phyloP scores from a whole-genome alignment of 1,140 invertebrate genomes.

The Drosophila nannoptera region DNA sequence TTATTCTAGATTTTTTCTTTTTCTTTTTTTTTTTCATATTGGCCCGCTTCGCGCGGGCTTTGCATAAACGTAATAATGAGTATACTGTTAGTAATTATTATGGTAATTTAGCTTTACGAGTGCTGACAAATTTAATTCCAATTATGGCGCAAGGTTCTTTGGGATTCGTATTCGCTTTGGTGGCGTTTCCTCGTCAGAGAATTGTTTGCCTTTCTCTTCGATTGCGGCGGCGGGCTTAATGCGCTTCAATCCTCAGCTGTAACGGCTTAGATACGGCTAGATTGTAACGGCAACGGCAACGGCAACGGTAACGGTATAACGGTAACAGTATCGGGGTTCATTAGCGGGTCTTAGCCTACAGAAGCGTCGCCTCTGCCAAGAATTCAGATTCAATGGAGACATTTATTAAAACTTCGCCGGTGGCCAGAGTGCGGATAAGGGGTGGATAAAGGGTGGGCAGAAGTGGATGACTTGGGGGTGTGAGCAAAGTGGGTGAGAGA shows the following conservation, averaged over 20 bases:
- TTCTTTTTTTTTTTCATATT: background rate
- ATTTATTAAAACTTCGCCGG: slow-evolving; percentile 20
- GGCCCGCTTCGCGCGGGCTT: background rate
- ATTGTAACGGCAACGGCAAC: slow-evolving; percentile 19
- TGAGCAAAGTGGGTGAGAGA: slow-evolving; percentile 25
- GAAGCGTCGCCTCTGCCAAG: slow-evolving; percentile 66
- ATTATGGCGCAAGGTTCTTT: slow-evolving; percentile 66
- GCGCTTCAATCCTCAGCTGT: slow-evolving; percentile 37
- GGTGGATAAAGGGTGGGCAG: background rate
- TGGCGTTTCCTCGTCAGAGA: slow-evolving; percentile 18
- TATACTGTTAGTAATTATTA: slow-evolving; percentile 24
- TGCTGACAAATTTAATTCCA: slow-evolving; percentile 51
- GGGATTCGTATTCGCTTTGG: slow-evolving; percentile 18
- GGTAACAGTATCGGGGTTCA: slow-evolving; percentile 16
- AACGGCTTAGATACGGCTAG: slow-evolving; percentile 6
- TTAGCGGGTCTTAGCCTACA: slow-evolving; percentile 53
- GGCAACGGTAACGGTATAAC: slow-evolving; percentile 11
- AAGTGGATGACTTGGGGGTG: background rate
- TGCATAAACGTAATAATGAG: slow-evolving; percentile 7
- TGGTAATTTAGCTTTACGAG: slow-evolving; percentile 45
- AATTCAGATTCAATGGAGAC: slow-evolving; percentile 38
- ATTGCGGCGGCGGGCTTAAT: slow-evolving; percentile 62
- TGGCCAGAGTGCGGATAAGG: background rate
- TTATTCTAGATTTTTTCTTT: slow-evolving; percentile 17
- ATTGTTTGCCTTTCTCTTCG: slow-evolving; percentile 35